phyloP scores from a whole-genome alignment of 2,888 invertebrate genomes.

The Heteropelma amictum region DNA sequence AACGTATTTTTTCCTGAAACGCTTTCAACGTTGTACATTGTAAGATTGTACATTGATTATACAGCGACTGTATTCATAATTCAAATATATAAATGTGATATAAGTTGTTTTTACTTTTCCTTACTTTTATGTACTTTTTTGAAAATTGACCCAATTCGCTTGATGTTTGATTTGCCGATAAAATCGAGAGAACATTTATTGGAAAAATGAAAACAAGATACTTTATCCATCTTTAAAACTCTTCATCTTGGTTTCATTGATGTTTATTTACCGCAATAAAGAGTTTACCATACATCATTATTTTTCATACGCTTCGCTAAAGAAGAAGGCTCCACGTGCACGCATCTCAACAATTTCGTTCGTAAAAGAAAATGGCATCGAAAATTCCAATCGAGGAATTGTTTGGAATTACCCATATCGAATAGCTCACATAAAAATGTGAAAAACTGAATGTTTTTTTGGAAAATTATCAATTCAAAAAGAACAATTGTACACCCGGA shows the following conservation, averaged over 20 bases:
- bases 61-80: constrained; percentile 32
- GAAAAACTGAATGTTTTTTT: too few relatives aligned
- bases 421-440: not conserved
- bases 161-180: too few relatives aligned
- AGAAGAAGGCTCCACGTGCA: constrained; percentile 8
- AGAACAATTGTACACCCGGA: too few relatives aligned
- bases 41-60: constrained; percentile 48
- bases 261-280: constrained; percentile 54
- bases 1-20: not conserved
- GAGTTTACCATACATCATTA: constrained; percentile 42
- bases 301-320: not conserved
- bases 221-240: not conserved
- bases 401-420: too few relatives aligned
- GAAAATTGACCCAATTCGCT: too few relatives aligned
- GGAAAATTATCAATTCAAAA: too few relatives aligned
- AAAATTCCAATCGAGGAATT: too few relatives aligned
- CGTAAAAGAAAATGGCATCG: too few relatives aligned
- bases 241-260: constrained; percentile 6
- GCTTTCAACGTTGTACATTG: constrained; percentile 18
- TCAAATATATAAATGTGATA: constrained; percentile 40
- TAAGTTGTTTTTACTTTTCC: constrained; percentile 18
- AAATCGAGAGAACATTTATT: not conserved
- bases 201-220: not conserved
- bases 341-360: constrained; percentile 59
- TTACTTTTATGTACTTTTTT: too few relatives aligned